Evolutionary conservation across 2,113 vertebrate genomes (phyloP).

Genomic region (Spea bombifrons): DNA sequence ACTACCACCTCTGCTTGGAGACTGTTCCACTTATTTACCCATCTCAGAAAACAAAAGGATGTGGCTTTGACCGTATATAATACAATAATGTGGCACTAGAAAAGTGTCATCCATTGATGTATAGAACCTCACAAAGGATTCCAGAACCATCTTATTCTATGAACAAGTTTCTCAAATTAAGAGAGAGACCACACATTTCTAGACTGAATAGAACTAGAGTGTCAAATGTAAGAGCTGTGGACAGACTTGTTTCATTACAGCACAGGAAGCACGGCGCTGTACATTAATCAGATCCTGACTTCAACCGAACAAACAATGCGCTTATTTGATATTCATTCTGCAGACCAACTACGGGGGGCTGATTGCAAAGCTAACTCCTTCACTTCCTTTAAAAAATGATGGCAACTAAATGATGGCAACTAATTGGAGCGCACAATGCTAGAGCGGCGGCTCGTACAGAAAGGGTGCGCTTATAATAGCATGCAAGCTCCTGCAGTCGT

Average conservation of each 20-base stretch:
- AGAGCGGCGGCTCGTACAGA: background rate
- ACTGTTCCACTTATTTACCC: no score
- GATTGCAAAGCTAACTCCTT: slow-evolving; percentile 35
- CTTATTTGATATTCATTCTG: slow-evolving; percentile 12
- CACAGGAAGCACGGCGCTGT: background rate
- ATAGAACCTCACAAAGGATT: no score
- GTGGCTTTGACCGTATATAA: no score
- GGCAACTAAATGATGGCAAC: background rate
- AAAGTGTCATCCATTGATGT: no score
- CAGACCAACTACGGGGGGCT: slow-evolving; percentile 32
- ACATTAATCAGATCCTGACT: slow-evolving; percentile 19
- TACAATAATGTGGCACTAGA: no score
- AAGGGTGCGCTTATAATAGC: slow-evolving; percentile 55
- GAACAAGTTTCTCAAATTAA: no score
- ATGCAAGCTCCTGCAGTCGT: slow-evolving; percentile 61
- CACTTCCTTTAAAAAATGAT: background rate
- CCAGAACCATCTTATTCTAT: no score
- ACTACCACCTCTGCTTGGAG: no score
- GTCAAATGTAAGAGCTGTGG: background rate
- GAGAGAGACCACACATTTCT: no score
- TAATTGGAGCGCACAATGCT: background rate
- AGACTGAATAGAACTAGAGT: no score
- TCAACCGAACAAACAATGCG: slow-evolving; percentile 18
- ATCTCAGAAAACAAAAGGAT: no score
- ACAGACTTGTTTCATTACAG: background rate